phyloP scores from a whole-genome alignment of 2,797 vertebrate genomes.

The Spondyliosoma cantharus region DNA sequence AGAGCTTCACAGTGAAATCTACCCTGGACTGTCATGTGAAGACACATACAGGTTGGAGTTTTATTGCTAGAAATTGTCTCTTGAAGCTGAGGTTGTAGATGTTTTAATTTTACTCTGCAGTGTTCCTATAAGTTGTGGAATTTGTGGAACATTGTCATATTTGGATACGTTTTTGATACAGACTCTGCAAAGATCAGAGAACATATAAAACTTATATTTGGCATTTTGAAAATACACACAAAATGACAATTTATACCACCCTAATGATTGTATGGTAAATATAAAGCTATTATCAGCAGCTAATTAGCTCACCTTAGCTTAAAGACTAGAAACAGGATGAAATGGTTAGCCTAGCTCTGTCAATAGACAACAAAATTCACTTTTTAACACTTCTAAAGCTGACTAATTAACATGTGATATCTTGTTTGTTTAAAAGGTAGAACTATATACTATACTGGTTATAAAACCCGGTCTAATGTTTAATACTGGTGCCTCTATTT shows the following conservation, averaged over 20 bases:
- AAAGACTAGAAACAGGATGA: not conserved
- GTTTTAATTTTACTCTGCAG: not conserved
- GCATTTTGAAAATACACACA: not conserved
- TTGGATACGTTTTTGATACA: not conserved
- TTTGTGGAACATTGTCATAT: not conserved
- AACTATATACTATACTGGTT: no score
- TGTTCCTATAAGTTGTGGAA: not conserved
- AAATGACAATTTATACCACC: no score
- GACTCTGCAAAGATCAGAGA: not conserved
- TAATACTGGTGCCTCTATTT: no score
- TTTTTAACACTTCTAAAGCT: not conserved
- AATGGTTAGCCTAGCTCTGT: not conserved
- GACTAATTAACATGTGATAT: not conserved
- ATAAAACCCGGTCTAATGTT: no score
- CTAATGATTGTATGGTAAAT: not conserved
- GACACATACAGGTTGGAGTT: slow-evolving; percentile 92
- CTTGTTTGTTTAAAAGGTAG: not conserved
- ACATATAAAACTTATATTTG: not conserved
- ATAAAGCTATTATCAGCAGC: not conserved
- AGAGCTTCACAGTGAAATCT: slow-evolving; percentile 98
- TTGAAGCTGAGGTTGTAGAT: not conserved
- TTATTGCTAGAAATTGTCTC: not conserved
- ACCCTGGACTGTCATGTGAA: slow-evolving; percentile 97
- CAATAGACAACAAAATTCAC: no score
- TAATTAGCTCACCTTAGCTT: not conserved